A percentile compares a stretch with the other conserved stretches of the same genome.
Conservation (phyloP, 2,888 invertebrate species). For the Zhengitettix transpicula region DNA sequence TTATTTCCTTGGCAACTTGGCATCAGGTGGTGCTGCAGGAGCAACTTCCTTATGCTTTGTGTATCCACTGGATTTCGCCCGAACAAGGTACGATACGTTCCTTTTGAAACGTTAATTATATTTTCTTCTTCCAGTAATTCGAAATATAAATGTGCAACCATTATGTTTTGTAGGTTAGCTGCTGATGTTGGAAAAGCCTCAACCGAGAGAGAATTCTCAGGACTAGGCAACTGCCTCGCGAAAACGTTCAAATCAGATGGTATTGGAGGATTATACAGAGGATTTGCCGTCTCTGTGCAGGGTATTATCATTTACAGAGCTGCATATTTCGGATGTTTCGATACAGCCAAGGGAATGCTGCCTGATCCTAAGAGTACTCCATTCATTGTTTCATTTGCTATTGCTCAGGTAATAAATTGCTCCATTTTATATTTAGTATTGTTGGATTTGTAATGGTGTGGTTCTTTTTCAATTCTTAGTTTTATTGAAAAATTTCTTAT, state of each 20-base stretch:
- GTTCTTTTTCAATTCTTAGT: neutral
- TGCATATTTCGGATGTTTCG: slow-evolving; percentile 31
- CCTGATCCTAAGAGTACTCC: slow-evolving; percentile 27
- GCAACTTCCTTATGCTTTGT: slow-evolving; percentile 35
- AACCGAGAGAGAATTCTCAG: slow-evolving; percentile 31
- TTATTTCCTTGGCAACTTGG: slow-evolving; percentile 31
- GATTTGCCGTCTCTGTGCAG: slow-evolving; percentile 31
- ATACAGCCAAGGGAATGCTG: slow-evolving; percentile 29
- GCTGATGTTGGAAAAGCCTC: slow-evolving; percentile 22
- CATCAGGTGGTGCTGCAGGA: slow-evolving; percentile 35
- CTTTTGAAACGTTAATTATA: too few species aligned
- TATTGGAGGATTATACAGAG: slow-evolving; percentile 29
- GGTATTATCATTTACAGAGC: slow-evolving; percentile 32
- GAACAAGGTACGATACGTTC: slow-evolving; percentile 20
- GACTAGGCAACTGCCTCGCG: slow-evolving; percentile 28
- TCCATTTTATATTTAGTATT: neutral
- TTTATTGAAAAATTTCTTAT: too few species aligned
- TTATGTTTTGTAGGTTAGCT: slow-evolving; percentile 19
- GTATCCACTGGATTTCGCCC: slow-evolving; percentile 34
- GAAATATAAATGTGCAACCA: too few species aligned
- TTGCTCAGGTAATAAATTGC: slow-evolving; percentile 17
- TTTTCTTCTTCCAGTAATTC: too few species aligned
- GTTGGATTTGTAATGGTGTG: neutral
- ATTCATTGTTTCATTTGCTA: slow-evolving; percentile 26
- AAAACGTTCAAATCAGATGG: slow-evolving; percentile 31